A percentile compares a stretch with the other conserved stretches of the same genome.
Conservation (phyloP, 2,797 vertebrate species). For the Manis crassicaudata region DNA sequence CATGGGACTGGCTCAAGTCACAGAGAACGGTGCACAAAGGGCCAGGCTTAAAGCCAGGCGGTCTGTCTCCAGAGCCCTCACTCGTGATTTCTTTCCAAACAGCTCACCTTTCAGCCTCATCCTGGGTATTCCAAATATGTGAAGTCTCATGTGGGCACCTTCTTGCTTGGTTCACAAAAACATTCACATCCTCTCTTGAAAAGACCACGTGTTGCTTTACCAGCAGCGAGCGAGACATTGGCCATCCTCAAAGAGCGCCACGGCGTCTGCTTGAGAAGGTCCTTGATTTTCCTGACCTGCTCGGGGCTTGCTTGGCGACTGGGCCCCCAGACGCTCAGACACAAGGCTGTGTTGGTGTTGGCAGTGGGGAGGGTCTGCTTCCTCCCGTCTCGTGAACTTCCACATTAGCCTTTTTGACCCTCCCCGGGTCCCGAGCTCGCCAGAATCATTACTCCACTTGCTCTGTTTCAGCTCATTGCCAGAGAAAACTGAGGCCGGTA, state of each 20-base stretch:
- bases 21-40: background rate
- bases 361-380: slow-evolving; percentile 77
- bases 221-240: slow-evolving; percentile 52
- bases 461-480: slow-evolving; percentile 81
- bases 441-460: slow-evolving; percentile 77
- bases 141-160: background rate
- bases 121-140: slow-evolving; percentile 27
- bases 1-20: background rate
- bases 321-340: slow-evolving; percentile 48
- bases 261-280: slow-evolving; percentile 68
- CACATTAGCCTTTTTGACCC: slow-evolving; percentile 83
- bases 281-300: slow-evolving; percentile 69
- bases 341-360: slow-evolving; percentile 82
- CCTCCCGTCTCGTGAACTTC: slow-evolving; percentile 82
- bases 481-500: slow-evolving; percentile 77
- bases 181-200: slow-evolving; percentile 28
- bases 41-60: background rate
- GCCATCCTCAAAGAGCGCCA: slow-evolving; percentile 67
- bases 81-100: slow-evolving; percentile 55
- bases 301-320: slow-evolving; percentile 76
- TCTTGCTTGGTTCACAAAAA: slow-evolving; percentile 51
- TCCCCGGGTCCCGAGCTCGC: slow-evolving; percentile 73
- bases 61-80: slow-evolving; percentile 23
- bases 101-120: background rate
- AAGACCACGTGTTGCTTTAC: slow-evolving; percentile 63